Base-by-base conservation (phyloP, 2,113 vertebrate genomes). In the Physeter macrocephalus region DNA sequence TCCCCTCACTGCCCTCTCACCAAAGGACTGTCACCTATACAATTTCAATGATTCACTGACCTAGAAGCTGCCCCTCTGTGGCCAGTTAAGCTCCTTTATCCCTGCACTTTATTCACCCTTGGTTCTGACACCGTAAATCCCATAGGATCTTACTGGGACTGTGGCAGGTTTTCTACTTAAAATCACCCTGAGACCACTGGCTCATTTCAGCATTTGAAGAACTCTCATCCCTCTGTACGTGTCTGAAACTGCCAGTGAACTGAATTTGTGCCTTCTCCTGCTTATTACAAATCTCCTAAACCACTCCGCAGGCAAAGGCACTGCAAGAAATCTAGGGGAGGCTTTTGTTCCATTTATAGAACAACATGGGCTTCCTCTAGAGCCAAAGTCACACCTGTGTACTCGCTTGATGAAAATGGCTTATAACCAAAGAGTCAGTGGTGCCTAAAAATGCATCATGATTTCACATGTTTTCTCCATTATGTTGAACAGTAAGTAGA, bases 291-390 rank as follows among this genome's bases (percentile, higher is more conserved):
- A 94, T 94, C 93, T 92, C 67, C 66, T 25, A 78, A 77, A 66
- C 82, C 39, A 91, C 86, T 94, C 1, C 0, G 75, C 86, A 87
- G 89, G 46, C 25, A 36, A 64, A 95, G 46, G 43, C 64, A 6
- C 52, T 20, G 43, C 31, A 64, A 84, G 87, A 69, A 94, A 93
- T 89, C 92, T 92, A 86, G 81, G 80, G 61, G 89, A 90, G 71
- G 34, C 23, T 95, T 88, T 83, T 93, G 87, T 96, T 83, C 96
- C 96, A 93, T 94, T 97, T 94, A 95, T 84, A 95, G 91, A 97
- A 96, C 72, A 92, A 71, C 39, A 80, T 90, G 69, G 27, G 64
- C 94, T 97, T 95, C 74, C 92, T 96, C 67, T 18, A 54, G 66
- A 74, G 41, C 67, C 52, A 12, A 25, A 94, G 92, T 93, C 74